Conservation (phyloP, 1,140 invertebrate species). For the Drosophila eugracilis region DNA sequence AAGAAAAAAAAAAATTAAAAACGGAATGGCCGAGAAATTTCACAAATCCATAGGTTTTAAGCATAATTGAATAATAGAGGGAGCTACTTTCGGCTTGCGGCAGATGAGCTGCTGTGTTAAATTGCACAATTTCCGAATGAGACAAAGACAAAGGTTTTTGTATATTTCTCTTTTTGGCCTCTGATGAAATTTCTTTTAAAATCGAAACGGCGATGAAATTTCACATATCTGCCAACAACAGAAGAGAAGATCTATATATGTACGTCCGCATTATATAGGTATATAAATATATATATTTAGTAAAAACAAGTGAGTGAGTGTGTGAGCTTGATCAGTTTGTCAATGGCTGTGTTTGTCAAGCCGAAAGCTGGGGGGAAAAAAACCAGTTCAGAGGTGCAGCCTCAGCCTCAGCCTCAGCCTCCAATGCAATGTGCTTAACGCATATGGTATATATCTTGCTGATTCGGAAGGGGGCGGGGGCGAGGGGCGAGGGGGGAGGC, state of each 20-base stretch:
- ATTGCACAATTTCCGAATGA: slow-evolving; percentile 54
- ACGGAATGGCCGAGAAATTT: slow-evolving; percentile 45
- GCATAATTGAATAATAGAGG: slow-evolving; percentile 61
- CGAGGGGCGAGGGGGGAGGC: too few relatives aligned
- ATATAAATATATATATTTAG: neutral
- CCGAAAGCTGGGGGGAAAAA: slow-evolving; percentile 18
- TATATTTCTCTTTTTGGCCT: slow-evolving; percentile 8
- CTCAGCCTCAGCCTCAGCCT: slow-evolving; percentile 32
- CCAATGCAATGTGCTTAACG: slow-evolving; percentile 62
- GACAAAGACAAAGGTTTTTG: slow-evolving; percentile 40
- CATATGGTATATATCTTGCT: slow-evolving; percentile 48
- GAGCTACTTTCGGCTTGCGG: slow-evolving; percentile 28
- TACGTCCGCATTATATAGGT: slow-evolving; percentile 10
- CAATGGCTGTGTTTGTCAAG: slow-evolving; percentile 51
- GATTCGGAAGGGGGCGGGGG: slow-evolving; percentile 11
- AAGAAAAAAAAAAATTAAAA: slow-evolving; percentile 3
- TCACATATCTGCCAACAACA: slow-evolving; percentile 54
- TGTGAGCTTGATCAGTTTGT: slow-evolving; percentile 31
- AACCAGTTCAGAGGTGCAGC: slow-evolving; percentile 64
- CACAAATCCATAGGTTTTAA: slow-evolving; percentile 63
- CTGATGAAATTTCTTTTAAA: slow-evolving; percentile 52
- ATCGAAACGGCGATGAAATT: slow-evolving; percentile 36
- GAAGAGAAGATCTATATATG: slow-evolving; percentile 10
- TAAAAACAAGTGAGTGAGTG: slow-evolving; percentile 5
- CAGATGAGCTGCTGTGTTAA: slow-evolving; percentile 33